These are phyloP conservation scores for Platerodrilus igneus DNA, from an alignment of 2,888 invertebrate species.

Conservation along the genomic window DNA sequence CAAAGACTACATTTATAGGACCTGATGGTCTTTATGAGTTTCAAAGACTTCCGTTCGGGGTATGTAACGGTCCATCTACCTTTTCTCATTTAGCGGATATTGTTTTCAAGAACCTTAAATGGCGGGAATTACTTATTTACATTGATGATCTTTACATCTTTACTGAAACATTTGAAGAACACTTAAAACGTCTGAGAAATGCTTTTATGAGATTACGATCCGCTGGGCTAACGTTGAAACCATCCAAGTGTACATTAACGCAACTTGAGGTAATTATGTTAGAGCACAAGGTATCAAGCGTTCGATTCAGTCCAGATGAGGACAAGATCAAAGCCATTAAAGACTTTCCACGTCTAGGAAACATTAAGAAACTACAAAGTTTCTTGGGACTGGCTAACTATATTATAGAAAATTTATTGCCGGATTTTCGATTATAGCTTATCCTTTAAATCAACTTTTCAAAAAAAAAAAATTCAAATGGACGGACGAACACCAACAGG, in stretches of 20 bases:
- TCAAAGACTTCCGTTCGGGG: no score
- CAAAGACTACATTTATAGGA: not conserved
- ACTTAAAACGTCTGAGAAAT: not conserved
- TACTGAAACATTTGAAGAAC: not conserved
- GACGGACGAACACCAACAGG: conserved; percentile 3
- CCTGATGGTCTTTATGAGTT: no score
- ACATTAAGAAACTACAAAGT: conserved; percentile 8
- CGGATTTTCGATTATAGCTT: conserved; percentile 21
- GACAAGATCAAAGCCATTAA: conserved; percentile 7
- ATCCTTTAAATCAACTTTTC: conserved; percentile 20
- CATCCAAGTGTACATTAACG: not conserved
- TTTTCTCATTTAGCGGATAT: not conserved
- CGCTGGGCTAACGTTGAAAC: not conserved
- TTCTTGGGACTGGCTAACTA: conserved; percentile 13
- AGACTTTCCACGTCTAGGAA: conserved; percentile 4
- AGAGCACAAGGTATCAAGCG: no score
- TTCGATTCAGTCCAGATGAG: conserved; percentile 5
- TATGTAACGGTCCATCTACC: no score
- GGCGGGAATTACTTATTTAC: not conserved
- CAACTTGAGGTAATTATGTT: no score
- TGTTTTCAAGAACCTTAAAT: not conserved
- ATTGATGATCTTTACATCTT: not conserved
- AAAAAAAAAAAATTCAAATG: conserved; percentile 16
- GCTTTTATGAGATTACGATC: not conserved
- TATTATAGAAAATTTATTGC: conserved; percentile 15